Evolutionary conservation across 2,797 vertebrate species (phyloP).

Genomic region (Coendou prehensilis): DNA sequence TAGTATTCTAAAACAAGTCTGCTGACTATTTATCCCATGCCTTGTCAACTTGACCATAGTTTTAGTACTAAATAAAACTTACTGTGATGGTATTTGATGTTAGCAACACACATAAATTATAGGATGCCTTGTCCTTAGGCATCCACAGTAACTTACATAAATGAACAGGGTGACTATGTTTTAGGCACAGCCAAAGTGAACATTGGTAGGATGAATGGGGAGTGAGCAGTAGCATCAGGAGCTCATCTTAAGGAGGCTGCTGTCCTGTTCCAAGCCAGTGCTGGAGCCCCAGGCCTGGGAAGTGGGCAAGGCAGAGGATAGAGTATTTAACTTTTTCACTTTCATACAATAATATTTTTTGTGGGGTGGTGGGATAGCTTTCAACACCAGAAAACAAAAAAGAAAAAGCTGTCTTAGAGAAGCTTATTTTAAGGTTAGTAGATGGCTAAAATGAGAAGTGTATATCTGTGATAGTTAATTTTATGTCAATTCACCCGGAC

Average conservation of each 20-base stretch:
- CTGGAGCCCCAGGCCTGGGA: not conserved
- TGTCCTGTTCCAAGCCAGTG: not conserved
- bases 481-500: not conserved
- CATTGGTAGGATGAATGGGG: not conserved
- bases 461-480: not conserved
- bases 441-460: not conserved
- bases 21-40: slow-evolving; percentile 3
- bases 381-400: slow-evolving; percentile 32
- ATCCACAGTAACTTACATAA: not conserved
- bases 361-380: not conserved
- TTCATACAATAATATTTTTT: not conserved
- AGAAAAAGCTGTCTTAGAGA: slow-evolving; percentile 23
- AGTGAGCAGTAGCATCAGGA: not conserved
- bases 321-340: not conserved
- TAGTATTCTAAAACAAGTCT: slow-evolving; percentile 1
- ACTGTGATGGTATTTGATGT: not conserved
- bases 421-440: slow-evolving; percentile 7
- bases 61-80: slow-evolving; percentile 41
- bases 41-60: slow-evolving; percentile 39
- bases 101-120: not conserved
- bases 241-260: not conserved
- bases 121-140: not conserved
- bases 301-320: not conserved
- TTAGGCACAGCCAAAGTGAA: slow-evolving; percentile 41
- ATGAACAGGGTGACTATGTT: not conserved